Percentiles rank a stretch among this genome's conserved stretches.
Evolutionary conservation across 2,113 vertebrate species (phyloP).

Genomic region (Vidua macroura): DNA sequence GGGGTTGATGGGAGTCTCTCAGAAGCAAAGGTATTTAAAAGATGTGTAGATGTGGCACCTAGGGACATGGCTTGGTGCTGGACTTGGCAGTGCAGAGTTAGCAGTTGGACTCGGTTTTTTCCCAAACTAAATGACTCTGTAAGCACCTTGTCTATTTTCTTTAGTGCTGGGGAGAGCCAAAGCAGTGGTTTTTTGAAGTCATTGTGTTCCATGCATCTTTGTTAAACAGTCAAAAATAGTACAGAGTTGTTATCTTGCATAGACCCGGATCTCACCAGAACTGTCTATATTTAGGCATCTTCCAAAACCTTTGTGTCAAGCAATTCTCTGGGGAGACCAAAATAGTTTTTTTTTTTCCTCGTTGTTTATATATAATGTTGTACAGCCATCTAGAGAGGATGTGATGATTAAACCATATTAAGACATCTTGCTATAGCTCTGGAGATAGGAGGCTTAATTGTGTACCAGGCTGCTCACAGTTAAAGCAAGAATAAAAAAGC

Average conservation of each 20-base stretch:
- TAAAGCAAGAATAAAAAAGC: neutral
- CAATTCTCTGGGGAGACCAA: neutral
- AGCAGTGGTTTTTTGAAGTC: slow-evolving; percentile 1
- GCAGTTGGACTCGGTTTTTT: neutral
- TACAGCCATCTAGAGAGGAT: slow-evolving; percentile 2
- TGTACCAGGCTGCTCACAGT: neutral
- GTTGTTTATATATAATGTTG: neutral
- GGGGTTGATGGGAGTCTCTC: slow-evolving; percentile 37
- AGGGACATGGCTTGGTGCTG: neutral
- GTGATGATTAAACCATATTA: slow-evolving; percentile 58
- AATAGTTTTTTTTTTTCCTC: neutral
- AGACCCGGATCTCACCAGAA: slow-evolving; percentile 8
- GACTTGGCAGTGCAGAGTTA: neutral
- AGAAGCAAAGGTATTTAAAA: slow-evolving; percentile 21
- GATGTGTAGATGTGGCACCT: neutral
- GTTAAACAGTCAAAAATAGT: slow-evolving; percentile 20
- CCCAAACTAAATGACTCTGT: neutral
- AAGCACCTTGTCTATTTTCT: slow-evolving; percentile 15
- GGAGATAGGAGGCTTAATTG: neutral
- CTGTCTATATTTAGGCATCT: slow-evolving; percentile 66
- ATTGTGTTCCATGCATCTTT: slow-evolving; percentile 22
- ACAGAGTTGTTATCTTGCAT: slow-evolving; percentile 28
- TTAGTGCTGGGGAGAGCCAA: neutral
- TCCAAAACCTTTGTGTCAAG: slow-evolving; percentile 38
- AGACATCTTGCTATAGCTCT: slow-evolving; percentile 28